Evolutionary conservation across 2,113 vertebrate genomes (phyloP), one percentile per base, ranked within the genome.

Genomic region (Anser brachyrhynchus): DNA sequence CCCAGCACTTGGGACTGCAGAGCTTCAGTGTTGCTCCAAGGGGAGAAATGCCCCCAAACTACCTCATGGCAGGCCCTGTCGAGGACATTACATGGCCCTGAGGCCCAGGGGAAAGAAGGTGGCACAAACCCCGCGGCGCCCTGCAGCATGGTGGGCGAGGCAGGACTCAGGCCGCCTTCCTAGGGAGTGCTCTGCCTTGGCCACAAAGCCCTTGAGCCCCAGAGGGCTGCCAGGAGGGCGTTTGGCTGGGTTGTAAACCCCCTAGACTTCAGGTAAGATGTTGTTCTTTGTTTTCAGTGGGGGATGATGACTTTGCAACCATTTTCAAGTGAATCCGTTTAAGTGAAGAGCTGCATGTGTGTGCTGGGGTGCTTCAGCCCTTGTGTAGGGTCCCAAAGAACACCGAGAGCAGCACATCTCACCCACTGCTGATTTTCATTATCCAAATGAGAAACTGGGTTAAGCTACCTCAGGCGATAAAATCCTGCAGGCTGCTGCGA

Each of bases 391-490:
- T 41, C 54, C 73, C 0, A 0, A 41, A 61, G 57, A 71, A 13
- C 57, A 52, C 77, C 70, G 89, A 72, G 46, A 71, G 64, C 43
- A 72, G 76, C 70, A 58, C 41, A 86, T 75, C 71, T 91, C 84
- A 64, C 33, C 74, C 43, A 7, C 75, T 44, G 65, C 65, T 49
- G 83, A 25, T 84, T 89, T 93, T 61, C 83, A 87, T 90, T 84
- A 90, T 71, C 52, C 23, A 22, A 51, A 10, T 7, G 79, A 92
- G 83, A 92, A 96, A 95, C 72, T 92, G 83, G 94, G 95, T 93
- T 94, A 96, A 84, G 82, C 65, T 55, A 73, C 75, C 88, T 46
- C 88, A 69, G 92, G 84, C 79, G 14, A 71, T 54, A 57, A 80
- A 93, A 44, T 64, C 46, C 94, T n/a, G 55, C 75, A 74, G 85